Conservation (phyloP, 37 sponge, comb jelly and placozoan species). For the Ephydatia muelleri region DNA sequence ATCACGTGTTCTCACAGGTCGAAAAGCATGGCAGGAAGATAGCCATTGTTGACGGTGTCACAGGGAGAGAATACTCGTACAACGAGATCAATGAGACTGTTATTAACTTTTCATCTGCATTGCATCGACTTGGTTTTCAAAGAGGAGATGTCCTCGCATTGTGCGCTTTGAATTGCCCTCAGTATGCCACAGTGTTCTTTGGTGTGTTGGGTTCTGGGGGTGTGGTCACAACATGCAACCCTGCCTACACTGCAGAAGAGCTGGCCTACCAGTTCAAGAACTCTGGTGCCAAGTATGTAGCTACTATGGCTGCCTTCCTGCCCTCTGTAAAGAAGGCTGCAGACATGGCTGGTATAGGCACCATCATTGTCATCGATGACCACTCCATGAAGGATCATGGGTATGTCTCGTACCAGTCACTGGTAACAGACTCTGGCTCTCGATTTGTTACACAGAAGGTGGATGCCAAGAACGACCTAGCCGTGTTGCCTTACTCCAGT, state of each 20-base stretch:
- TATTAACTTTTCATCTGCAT: constrained; percentile 40
- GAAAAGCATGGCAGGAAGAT: constrained; percentile 25
- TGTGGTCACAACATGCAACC: constrained; percentile 66
- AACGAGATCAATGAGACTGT: constrained; percentile 39
- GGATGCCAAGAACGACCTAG: constrained; percentile 34
- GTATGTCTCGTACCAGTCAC: constrained; percentile 25
- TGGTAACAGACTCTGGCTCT: constrained; percentile 52
- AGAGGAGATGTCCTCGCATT: constrained; percentile 61
- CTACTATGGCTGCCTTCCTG: no score
- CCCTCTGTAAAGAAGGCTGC: no score
- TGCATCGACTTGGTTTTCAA: constrained; percentile 41
- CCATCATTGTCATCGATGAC: constrained; percentile 49
- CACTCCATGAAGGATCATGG: not conserved
- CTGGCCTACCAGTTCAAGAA: no score
- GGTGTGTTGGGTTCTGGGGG: constrained; percentile 73
- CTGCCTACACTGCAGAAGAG: no score
- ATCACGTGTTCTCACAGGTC: constrained; percentile 20
- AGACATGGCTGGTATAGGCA: constrained; percentile 35
- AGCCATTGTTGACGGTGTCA: constrained; percentile 56
- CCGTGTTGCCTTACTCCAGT: constrained; percentile 81
- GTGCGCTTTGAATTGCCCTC: constrained; percentile 52
- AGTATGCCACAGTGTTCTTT: constrained; percentile 45
- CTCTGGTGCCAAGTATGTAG: no score
- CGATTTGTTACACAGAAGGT: constrained; percentile 21
- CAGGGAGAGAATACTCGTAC: constrained; percentile 48